Evolutionary conservation across 2,797 vertebrate genomes (phyloP), one percentile per base, ranked within the genome.

Genomic region (Anableps anableps): DNA sequence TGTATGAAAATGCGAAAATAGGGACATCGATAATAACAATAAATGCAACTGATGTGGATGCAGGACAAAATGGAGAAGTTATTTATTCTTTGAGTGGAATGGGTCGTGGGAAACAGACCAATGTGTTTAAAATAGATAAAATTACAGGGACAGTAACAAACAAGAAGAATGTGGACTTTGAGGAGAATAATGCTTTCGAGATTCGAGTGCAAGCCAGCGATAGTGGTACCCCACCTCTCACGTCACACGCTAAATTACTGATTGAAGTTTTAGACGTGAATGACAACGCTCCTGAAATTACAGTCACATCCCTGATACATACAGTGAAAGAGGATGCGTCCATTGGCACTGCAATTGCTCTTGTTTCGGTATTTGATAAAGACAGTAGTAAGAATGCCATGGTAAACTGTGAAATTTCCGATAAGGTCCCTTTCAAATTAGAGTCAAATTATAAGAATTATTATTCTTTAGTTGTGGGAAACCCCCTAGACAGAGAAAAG

Each of bases 331-430:
- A 93, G 1, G 93, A 80, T 5, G 92, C 0, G 80, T 11, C 31
- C 34, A 41, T 23, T 48, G 96, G 96, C 36, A 97, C 97, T 0
- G 96, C 97, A 0, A 95, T 98, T 82, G 97, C 97, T 11, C 90
- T 97, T 6, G 96, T 99, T 77, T 97, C 97, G 0, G 95, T 99
- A 13, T 94, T 88, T 16, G 98, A 99, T 79, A 96, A 93, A 85
- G 98, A 99, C 79, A 96, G 95, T 0, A 96, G 96, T 8, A 90
- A 88, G 78, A 98, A 98, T 74, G 95, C 94, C 26, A 88, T 93
- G 62, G 94, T 97, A 16, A 94, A 91, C 43, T 93, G 97, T 75
- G 86, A 88, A n/a, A 92, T 98, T 9, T 84, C 92, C 0, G 92
- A 94, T 0, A 77, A 93, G 10, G 91, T 96, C 3, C 96, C 97